Base-by-base conservation (phyloP, 2,888 invertebrate genomes). In the Leptarthrus brevirostris region DNA sequence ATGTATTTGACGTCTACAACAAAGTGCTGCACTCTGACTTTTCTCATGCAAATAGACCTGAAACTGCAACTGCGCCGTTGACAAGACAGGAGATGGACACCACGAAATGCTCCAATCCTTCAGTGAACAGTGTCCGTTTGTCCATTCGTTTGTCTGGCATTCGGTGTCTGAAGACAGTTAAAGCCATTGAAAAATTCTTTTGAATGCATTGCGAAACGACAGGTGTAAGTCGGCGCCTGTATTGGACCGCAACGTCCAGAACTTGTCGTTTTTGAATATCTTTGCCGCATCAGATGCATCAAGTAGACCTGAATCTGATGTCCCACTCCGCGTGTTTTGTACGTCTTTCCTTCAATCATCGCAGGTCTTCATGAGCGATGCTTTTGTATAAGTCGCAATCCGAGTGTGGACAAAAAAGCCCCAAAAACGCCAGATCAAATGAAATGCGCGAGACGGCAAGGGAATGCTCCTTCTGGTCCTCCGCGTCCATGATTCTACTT, bases 141-240 rank as follows among this genome's bases (percentile, higher is more conserved):
- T 56, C 34, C 49, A 30, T 24, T 40, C 64, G 22, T 34, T 54
- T 22, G 70, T 30, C 58, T 49, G 72, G 58, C 58, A 56, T 56
- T 40, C 58, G 58, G 26, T 58, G 72, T 72, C 14, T n/a, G 26
- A 24, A 44, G 47, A 72, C 56, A 40, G 47, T 72, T 44, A 20
- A 58, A 20, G 12, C 56, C 34, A 72, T 74, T 76, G 70, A 40
- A 75, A 74, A 75, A 78, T 78, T 77, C 77, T 75, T 77, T 70
- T 66, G 75, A 77, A 73, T 77, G 77, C 76, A 77, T 77, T 77
- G 70, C 74, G 76, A 78, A 79, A 78, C 77, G 79, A 79, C 79
- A 79, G 79, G 79, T 79, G 79, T 79, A 78, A 78, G 76, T 78
- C 79, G 78, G 79, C 79, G 79, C 79, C 78, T 77, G 75, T 76